These are phyloP conservation scores for Trachurus trachurus DNA, from an alignment of 2,797 vertebrate genomes.

Conservation along the genomic window DNA sequence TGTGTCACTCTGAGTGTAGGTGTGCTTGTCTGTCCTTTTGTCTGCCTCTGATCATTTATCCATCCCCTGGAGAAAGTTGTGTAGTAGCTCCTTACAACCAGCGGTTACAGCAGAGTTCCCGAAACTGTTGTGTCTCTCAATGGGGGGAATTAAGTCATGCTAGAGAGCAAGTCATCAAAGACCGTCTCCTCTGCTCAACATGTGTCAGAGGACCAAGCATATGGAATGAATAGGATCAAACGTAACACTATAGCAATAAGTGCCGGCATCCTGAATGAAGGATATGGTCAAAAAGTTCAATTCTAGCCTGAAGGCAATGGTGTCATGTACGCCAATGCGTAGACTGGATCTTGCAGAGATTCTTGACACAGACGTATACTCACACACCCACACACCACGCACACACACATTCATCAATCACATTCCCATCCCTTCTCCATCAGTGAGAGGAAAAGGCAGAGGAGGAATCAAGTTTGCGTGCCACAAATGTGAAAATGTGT, in stretches of 20 bases:
- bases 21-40: not conserved
- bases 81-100: constrained; percentile 50
- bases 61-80: constrained; percentile 25
- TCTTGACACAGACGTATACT: constrained; percentile 20
- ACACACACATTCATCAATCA: constrained; percentile 50
- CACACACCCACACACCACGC: constrained; percentile 20
- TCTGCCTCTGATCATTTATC: constrained; percentile 10
- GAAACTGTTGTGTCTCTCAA: constrained; percentile 30
- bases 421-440: constrained; percentile 55
- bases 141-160: constrained; percentile 67
- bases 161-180: constrained; percentile 74
- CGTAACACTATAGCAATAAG: constrained; percentile 76
- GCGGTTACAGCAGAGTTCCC: constrained; percentile 26
- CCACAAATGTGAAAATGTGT: constrained; percentile 47
- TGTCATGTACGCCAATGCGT: constrained; percentile 56
- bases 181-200: constrained; percentile 62
- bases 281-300: constrained; percentile 78
- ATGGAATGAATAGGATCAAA: constrained; percentile 81
- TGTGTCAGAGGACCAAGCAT: constrained; percentile 73
- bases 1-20: constrained; percentile 43
- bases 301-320: constrained; percentile 69
- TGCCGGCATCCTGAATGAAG: constrained; percentile 74
- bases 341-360: constrained; percentile 33
- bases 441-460: constrained; percentile 30
- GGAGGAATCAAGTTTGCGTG: constrained; percentile 47